Percentiles rank a stretch among this genome's conserved stretches.
Conservation (phyloP, 1,140 invertebrate species). For the Aphaenogaster floridana region DNA sequence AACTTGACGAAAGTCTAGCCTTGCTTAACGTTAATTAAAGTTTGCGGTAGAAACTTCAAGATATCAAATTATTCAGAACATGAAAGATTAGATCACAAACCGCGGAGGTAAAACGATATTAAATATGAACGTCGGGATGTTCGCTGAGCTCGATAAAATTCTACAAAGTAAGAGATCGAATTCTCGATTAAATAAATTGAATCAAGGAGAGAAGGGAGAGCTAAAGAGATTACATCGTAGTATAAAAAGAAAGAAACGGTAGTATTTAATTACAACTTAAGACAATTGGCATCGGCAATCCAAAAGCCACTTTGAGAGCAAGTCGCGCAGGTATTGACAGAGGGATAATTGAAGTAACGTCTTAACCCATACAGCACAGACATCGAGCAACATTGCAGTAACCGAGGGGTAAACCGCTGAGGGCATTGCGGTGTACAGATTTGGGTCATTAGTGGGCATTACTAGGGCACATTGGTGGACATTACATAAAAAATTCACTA, state of each 20-base stretch:
- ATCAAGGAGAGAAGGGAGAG: neutral
- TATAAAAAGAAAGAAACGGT: neutral
- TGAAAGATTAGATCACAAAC: conserved; percentile 36
- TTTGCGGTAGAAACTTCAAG: conserved; percentile 13
- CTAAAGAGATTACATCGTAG: neutral
- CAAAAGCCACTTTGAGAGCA: neutral
- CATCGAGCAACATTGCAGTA: too few species aligned
- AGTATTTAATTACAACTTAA: neutral
- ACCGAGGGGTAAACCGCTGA: too few species aligned
- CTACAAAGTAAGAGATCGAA: conserved; percentile 12
- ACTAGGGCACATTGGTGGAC: too few species aligned
- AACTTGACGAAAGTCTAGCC: conserved; percentile 21
- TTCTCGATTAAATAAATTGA: neutral
- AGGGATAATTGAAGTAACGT: neutral
- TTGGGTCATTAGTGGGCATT: too few species aligned
- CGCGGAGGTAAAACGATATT: neutral
- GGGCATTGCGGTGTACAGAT: too few species aligned
- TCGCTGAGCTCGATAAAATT: conserved; percentile 1
- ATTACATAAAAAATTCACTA: too few species aligned
- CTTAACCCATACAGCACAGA: neutral
- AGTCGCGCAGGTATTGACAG: neutral
- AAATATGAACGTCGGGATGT: neutral
- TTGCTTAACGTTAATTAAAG: conserved; percentile 49
- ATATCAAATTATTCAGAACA: conserved; percentile 37
- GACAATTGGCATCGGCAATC: neutral